Evolutionary conservation across 1,140 invertebrate species (phyloP), one percentile per base, ranked within the genome.

Genomic region (Atopsyche davidsoni): DNA sequence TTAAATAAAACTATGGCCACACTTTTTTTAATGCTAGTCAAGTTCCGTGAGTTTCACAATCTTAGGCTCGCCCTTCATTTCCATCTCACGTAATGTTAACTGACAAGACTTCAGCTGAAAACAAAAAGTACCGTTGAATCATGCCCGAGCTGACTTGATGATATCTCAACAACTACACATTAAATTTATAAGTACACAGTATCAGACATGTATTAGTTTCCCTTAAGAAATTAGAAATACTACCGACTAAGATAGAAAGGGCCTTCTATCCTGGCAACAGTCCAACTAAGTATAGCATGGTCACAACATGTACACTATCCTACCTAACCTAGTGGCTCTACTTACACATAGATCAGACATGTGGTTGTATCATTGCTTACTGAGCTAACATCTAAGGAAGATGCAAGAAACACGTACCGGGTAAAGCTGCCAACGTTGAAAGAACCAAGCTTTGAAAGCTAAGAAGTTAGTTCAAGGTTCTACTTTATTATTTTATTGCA

Each of bases 271-370:
- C 22, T 23, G 4, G 24, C 40, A 42, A 42, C 40, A 42, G 40
- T 42, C 22, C n/a, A 13, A 11, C 40, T 41, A 34, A 42, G 25
- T 45, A 45, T 43, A 40, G 34, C 45, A 53, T 53, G 51, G 51
- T 50, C 51, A 53, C 55, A 52, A 52, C 50, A 52, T 52, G 50
- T 43, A 53, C 44, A 57, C 14, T 28, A 36, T 36, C 51, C 23
- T 44, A 22, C 42, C 47, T 46, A 53, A 42, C 47, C 42, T 48
- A 53, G 42, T 53, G 47, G 36, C 22, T 44, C 34, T 32, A 22
- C 36, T 35, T 57, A 46, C n/a, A 58, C 56, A 58, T 58, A 58
- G 56, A 58, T 58, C 56, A 58, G 56, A 58, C 56, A 58, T 58
- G 56, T 58, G 56, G 50, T 57, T 53, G 42, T 47, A 47, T 53